Percentiles rank a stretch among this genome's conserved stretches.
Conservation (phyloP, 2,888 invertebrate species). For the Augiades crinisus region DNA sequence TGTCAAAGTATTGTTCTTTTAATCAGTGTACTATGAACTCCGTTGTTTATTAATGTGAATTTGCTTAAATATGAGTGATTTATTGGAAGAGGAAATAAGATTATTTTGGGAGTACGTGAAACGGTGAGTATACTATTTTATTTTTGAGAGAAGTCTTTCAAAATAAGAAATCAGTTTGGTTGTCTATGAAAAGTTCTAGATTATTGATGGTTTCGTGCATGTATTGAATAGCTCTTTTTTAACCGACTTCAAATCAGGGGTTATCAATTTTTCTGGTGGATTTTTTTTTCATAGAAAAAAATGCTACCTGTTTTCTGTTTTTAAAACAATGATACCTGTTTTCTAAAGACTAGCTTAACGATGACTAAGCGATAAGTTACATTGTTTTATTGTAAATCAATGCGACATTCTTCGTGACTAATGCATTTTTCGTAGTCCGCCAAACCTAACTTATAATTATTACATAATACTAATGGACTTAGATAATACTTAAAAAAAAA, state of each 20-base stretch:
- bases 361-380: slow-evolving; percentile 1
- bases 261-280: too few species aligned
- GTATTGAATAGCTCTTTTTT: neutral
- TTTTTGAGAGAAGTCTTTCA: too few species aligned
- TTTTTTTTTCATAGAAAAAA: neutral
- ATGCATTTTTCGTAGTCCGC: too few species aligned
- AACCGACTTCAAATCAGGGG: too few species aligned
- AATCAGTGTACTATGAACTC: neutral
- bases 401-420: neutral
- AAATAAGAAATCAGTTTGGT: too few species aligned
- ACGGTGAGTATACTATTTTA: slow-evolving; percentile 49
- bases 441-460: too few species aligned
- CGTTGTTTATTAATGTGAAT: neutral
- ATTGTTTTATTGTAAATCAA: neutral
- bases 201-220: too few species aligned
- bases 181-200: neutral
- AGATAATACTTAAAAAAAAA: too few species aligned
- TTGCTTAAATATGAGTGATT: slow-evolving; percentile 46
- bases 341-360: neutral
- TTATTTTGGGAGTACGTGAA: slow-evolving; percentile 76
- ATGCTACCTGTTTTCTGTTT: neutral
- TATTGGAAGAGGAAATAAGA: slow-evolving; percentile 62
- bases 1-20: neutral
- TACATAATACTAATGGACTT: too few species aligned
- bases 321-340: neutral